A percentile compares a stretch with the other conserved stretches of the same genome.
These are phyloP conservation scores for Stichodactyla helianthus DNA, from an alignment of 64 coral and sea anemone genomes.

Conservation along the genomic window DNA sequence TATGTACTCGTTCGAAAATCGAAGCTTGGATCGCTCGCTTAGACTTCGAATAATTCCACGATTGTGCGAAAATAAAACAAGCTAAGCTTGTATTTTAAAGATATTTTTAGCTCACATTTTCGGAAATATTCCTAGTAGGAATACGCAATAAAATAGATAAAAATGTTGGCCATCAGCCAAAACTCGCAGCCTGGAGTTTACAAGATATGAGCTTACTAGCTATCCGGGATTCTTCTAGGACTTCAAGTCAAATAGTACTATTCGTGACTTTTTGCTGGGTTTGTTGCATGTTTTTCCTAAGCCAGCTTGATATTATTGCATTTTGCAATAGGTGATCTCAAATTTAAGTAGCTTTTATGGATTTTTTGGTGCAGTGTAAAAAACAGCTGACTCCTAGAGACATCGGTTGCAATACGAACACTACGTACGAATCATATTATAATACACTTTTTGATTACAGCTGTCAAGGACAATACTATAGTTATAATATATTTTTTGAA, in stretches of 20 bases:
- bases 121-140: too few species aligned
- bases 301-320: background rate
- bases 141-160: too few species aligned
- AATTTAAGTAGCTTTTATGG: background rate
- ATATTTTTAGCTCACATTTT: too few species aligned
- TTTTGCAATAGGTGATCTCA: background rate
- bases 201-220: background rate
- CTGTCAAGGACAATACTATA: too few species aligned
- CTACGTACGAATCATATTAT: too few species aligned
- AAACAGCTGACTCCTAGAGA: background rate
- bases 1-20: background rate
- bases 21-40: background rate
- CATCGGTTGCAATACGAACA: too few species aligned
- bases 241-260: background rate
- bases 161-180: background rate
- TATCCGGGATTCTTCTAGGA: too few species aligned
- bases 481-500: too few species aligned
- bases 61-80: background rate
- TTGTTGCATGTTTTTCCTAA: background rate
- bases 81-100: background rate
- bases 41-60: background rate
- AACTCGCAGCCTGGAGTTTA: background rate
- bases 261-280: background rate
- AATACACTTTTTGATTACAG: too few species aligned
- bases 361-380: background rate